These are phyloP conservation scores for Cecropterus lyciades DNA, from an alignment of 1,140 invertebrate genomes.

Conservation along the genomic window DNA sequence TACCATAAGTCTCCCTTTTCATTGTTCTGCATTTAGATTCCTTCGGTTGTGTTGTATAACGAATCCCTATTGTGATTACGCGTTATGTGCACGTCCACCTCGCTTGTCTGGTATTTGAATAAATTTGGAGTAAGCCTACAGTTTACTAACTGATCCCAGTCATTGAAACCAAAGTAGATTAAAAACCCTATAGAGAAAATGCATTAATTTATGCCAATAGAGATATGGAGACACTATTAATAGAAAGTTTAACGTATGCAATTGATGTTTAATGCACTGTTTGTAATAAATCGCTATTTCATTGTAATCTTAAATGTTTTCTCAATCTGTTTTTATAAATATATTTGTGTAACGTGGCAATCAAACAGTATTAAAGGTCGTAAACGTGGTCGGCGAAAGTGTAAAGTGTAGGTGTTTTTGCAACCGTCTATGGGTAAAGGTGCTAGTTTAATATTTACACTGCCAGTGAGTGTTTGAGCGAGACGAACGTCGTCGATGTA, in stretches of 20 bases:
- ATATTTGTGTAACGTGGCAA: constrained; percentile 4
- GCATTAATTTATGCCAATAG: constrained; percentile 28
- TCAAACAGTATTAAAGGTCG: constrained; percentile 11
- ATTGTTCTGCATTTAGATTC: constrained; percentile 53
- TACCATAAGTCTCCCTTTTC: constrained; percentile 24
- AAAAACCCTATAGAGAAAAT: constrained; percentile 21
- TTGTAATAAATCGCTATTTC: constrained; percentile 26
- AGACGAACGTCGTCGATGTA: constrained; percentile 7
- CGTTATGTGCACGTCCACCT: constrained; percentile 19
- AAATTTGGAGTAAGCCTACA: constrained; percentile 13
- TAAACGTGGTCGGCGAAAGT: constrained; percentile 20
- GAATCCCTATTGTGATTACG: constrained; percentile 4
- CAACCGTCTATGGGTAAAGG: constrained; percentile 41
- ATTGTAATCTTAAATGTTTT: constrained; percentile 18
- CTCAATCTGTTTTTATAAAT: constrained; percentile 1
- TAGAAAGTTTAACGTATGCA: constrained; percentile 23
- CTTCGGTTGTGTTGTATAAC: constrained; percentile 10
- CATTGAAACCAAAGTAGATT: constrained; percentile 58
- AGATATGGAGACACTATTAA: constrained; percentile 21
- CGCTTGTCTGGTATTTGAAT: not conserved
- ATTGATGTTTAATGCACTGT: constrained; percentile 29
- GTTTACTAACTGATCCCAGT: constrained; percentile 45
- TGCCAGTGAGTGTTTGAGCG: constrained; percentile 48
- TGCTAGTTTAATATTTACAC: constrained; percentile 56
- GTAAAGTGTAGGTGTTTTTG: constrained; percentile 13